Evolutionary conservation across 2,797 vertebrate species (phyloP).

Genomic region (Delichon dasypus): DNA sequence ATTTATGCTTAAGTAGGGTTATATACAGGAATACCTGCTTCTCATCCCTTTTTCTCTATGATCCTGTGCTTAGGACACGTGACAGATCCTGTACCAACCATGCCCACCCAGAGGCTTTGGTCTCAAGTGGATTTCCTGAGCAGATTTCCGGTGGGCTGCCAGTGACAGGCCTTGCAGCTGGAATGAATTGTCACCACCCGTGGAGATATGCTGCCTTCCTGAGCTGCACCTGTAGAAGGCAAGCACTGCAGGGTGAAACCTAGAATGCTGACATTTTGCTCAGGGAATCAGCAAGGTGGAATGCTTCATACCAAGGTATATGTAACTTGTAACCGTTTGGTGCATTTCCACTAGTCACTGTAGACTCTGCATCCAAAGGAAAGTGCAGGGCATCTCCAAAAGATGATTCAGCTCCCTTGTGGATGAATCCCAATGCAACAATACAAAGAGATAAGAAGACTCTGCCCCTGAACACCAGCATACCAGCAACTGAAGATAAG

Average conservation of each 20-base stretch:
- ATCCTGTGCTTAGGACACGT: rapidly evolving
- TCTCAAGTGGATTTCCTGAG: not conserved
- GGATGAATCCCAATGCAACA: not conserved
- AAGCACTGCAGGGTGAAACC: not conserved
- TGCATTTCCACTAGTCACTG: not conserved
- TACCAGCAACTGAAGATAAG: not conserved
- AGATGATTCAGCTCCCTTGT: not conserved
- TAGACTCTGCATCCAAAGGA: not conserved
- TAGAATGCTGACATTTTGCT: rapidly evolving
- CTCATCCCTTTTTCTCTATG: not conserved
- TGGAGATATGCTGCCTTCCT: not conserved
- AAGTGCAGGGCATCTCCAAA: not conserved
- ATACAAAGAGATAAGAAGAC: not conserved
- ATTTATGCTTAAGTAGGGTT: not conserved
- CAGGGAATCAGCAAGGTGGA: rapidly evolving
- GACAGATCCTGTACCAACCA: rapidly evolving
- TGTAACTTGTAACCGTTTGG: not conserved
- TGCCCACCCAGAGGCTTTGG: not conserved
- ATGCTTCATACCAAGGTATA: not conserved
- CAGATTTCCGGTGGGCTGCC: not conserved
- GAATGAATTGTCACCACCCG: rapidly evolving
- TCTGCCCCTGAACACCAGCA: not conserved
- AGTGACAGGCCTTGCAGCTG: not conserved
- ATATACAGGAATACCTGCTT: not conserved
- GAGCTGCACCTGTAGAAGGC: not conserved